These are phyloP conservation scores for Archocentrus centrarchus DNA, from an alignment of 2,113 vertebrate species.

Conservation along the genomic window DNA sequence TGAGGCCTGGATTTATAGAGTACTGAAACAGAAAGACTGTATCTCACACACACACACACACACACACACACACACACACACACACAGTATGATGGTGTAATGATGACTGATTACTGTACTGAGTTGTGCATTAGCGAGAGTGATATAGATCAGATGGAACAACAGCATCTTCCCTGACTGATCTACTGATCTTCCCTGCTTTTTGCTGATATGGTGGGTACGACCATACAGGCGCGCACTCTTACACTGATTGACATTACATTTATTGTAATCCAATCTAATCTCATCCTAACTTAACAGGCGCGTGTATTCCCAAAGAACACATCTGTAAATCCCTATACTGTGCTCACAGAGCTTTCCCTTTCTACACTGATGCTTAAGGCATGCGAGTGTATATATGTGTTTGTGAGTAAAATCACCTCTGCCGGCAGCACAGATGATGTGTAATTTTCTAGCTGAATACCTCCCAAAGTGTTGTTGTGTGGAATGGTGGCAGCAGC, in stretches of 20 bases:
- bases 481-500: constrained; percentile 69
- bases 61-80: background rate
- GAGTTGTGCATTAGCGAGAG: constrained; percentile 35
- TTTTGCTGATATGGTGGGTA: constrained; percentile 25
- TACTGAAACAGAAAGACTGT: constrained; percentile 14
- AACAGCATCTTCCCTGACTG: constrained; percentile 23
- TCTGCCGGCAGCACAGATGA: constrained; percentile 85
- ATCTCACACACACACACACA: background rate
- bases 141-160: constrained; percentile 50
- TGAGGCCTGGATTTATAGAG: constrained; percentile 12
- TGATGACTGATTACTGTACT: constrained; percentile 40
- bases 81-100: constrained; percentile 38
- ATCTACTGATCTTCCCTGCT: constrained; percentile 35
- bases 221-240: background rate
- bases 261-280: constrained; percentile 60
- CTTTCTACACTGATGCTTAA: constrained; percentile 61
- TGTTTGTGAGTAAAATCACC: constrained; percentile 73
- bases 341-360: constrained; percentile 44
- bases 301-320: constrained; percentile 40
- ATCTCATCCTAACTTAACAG: constrained; percentile 66
- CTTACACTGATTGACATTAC: constrained; percentile 40
- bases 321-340: constrained; percentile 62
- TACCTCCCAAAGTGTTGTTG: constrained; percentile 91
- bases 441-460: constrained; percentile 94
- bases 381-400: constrained; percentile 42